A percentile compares a stretch with the other conserved stretches of the same genome.
Conservation (phyloP, 2,113 vertebrate species). For the Protobothrops flavoviridis region DNA sequence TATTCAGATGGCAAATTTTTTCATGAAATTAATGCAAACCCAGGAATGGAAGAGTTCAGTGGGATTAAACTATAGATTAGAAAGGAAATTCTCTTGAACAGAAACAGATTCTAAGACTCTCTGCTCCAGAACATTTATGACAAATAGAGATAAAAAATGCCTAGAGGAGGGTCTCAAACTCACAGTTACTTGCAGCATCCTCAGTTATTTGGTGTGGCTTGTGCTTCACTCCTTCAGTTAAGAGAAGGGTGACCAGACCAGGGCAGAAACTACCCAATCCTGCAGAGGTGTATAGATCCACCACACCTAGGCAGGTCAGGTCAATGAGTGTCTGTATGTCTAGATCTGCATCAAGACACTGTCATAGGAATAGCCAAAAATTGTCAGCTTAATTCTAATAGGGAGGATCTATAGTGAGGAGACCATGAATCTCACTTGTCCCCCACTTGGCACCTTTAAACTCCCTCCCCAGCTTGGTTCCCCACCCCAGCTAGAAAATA, state of each 20-base stretch:
- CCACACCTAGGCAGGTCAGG: background rate
- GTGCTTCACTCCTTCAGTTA: background rate
- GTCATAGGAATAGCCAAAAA: background rate
- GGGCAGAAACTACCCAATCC: background rate
- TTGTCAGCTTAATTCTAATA: background rate
- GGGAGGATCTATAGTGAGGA: background rate
- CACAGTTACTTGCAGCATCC: background rate
- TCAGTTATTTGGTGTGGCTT: background rate
- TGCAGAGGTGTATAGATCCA: background rate
- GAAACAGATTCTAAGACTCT: background rate
- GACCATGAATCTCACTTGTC: background rate
- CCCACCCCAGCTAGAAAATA: background rate
- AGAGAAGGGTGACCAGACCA: background rate
- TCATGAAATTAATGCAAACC: background rate
- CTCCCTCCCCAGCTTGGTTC: background rate
- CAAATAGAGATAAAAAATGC: background rate
- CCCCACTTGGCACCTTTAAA: background rate
- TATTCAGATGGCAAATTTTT: background rate
- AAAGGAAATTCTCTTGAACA: background rate
- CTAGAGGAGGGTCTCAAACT: background rate
- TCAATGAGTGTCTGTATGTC: background rate
- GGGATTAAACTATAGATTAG: background rate
- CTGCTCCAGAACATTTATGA: background rate
- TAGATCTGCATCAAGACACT: background rate
- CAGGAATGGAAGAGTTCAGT: background rate